Conservation (phyloP, 2,888 invertebrate species). For the Drosophila anceps region DNA sequence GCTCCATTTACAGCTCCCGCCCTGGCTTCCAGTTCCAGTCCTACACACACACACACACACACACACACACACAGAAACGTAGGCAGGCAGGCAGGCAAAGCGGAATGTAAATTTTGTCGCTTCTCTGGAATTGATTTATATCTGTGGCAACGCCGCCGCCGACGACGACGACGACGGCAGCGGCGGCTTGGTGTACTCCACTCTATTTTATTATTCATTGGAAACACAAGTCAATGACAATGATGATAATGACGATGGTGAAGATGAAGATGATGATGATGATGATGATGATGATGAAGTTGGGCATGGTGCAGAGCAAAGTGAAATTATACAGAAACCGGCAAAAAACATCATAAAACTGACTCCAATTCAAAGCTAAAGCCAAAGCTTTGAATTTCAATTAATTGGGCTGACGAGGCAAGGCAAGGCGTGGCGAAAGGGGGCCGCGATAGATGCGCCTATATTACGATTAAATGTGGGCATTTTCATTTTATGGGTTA, state of each 20-base stretch:
- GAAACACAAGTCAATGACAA: constrained; percentile 64
- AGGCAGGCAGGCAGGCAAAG: constrained; percentile 53
- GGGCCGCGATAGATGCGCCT: background rate
- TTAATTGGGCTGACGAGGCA: constrained; percentile 50
- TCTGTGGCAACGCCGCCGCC: constrained; percentile 52
- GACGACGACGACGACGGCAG: constrained; percentile 9
- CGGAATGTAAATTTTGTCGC: constrained; percentile 79
- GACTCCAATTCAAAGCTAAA: constrained; percentile 60
- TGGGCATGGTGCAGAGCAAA: constrained; percentile 23
- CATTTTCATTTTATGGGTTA: constrained; percentile 77
- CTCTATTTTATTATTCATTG: constrained; percentile 78
- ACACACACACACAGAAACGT: constrained; percentile 14
- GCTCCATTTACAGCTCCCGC: constrained; percentile 13
- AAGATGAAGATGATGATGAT: constrained; percentile 16
- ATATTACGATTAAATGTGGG: constrained; percentile 64
- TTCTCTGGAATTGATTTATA: constrained; percentile 78
- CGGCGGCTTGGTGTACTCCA: constrained; percentile 61
- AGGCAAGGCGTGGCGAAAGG: too few species aligned
- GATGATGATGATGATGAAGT: too few species aligned
- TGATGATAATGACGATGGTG: constrained; percentile 34
- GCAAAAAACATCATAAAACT: constrained; percentile 65
- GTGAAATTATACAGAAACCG: constrained; percentile 73
- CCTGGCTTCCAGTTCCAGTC: constrained; percentile 25
- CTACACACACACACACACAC: constrained; percentile 5
- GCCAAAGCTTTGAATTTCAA: constrained; percentile 73